Evolutionary conservation across 2,797 vertebrate species (phyloP).

Genomic region (Catamblyrhynchus diadema): DNA sequence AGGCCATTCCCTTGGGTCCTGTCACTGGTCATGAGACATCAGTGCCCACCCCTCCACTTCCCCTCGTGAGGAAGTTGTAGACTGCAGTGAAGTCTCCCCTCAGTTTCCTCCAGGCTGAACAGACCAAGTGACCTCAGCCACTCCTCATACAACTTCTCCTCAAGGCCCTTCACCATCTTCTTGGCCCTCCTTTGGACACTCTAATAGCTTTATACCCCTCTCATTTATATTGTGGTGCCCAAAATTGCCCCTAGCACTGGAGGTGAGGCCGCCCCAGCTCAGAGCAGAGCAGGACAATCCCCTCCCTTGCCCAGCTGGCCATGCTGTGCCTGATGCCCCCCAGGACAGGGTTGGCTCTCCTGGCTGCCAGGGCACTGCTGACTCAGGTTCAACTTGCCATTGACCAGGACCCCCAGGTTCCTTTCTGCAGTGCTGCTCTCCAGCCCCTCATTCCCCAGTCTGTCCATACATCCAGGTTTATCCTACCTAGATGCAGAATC

Average conservation of each 20-base stretch:
- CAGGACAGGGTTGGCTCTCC: rapidly evolving
- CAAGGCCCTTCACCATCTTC: not conserved
- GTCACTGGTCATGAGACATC: not conserved
- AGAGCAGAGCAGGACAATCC: not conserved
- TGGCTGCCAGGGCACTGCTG: not conserved
- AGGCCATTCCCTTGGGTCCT: not conserved
- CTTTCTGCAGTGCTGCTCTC: rapidly evolving
- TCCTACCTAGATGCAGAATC: not conserved
- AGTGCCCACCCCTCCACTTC: not conserved
- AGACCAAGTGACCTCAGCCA: not conserved
- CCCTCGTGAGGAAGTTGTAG: rapidly evolving
- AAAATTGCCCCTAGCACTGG: rapidly evolving
- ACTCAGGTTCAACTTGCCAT: rapidly evolving
- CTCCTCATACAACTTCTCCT: not conserved
- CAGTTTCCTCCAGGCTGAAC: not conserved
- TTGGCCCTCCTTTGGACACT: not conserved
- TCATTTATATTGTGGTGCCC: not conserved
- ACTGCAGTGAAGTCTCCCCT: not conserved
- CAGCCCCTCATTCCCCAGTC: not conserved
- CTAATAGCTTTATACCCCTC: not conserved
- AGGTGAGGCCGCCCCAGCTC: rapidly evolving
- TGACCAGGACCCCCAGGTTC: rapidly evolving
- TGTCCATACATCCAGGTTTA: rapidly evolving
- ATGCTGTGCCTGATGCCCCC: not conserved
- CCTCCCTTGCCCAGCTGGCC: rapidly evolving